Evolutionary conservation across 2,888 invertebrate genomes (phyloP), one percentile per base, ranked within the genome.

Genomic region (Mythimna albipuncta): DNA sequence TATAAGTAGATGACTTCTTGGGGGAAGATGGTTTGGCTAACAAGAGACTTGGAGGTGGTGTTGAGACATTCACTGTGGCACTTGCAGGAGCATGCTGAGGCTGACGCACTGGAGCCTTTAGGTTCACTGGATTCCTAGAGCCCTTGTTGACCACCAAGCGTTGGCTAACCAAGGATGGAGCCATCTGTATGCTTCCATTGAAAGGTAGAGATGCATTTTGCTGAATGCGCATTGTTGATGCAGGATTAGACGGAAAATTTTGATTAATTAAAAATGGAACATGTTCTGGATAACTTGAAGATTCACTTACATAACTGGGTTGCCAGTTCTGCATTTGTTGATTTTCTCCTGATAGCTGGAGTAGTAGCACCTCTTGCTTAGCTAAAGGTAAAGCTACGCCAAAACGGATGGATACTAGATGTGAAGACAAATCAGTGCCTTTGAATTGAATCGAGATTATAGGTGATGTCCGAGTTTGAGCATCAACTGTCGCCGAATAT

Each of bases 1-100:
- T 97, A 81, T 97, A 97, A 4, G 97, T 96, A 19, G 94, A 91
- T 0, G 94, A 94, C 81, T 95, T 96, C 82, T 94, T 95, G 1
- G 94, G 93, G 16, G 94, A 93, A 41, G 87, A 13, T 44, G 91
- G 91, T 83, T 93, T 93, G 21, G 79, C 74, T 63, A 87, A 71
- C 44, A 89, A 87, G 58, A 87, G 79, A 44, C 87, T 77, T 16
- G 80, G 81, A 13, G 84, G 82, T 47, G 85, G 84, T 11, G 79
- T 65, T 9, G 83, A 70, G 4, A 81, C 57, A 35, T 84, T 78
- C 26, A 87, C 52, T 21, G 82, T 71, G 41, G 83, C 38, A 47
- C 79, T 73, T 11, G 82, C 55, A 38, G 85, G 80, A 38, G 88
- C 87, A 67, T 91, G 90, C 78, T 94, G 93, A 16, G 94, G 94